Base-by-base conservation (phyloP, 64 coral and sea anemone species). In the Pocillopora verrucosa region DNA sequence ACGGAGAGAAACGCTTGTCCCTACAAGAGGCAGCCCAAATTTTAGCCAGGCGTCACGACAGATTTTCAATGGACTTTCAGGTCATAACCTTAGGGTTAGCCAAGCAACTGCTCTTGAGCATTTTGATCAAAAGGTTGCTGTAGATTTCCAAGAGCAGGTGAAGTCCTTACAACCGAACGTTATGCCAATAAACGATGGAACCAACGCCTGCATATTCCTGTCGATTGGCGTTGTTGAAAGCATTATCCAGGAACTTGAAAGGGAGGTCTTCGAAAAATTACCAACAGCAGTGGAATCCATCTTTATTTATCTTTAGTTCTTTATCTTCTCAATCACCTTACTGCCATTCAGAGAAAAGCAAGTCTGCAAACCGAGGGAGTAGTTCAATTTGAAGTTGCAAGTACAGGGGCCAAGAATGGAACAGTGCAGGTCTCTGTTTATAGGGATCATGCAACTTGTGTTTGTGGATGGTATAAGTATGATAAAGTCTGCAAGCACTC, bases 181-280 rank as follows among this genome's bases (percentile, higher is more conserved):
- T 51, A 36, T 1, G 1, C 36, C 36, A 19, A 1, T 10, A 10
- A 82, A 77, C 65, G 92, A 94, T 13, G 88, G 80, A 35, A 90
- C 88, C 5, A 94, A 94, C 63, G 65, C 58, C 6, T 90, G 87
- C 67, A 63, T 75, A 45, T 90, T 94, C 30, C 22, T 90, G 19
- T 86, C 68, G 65, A 75, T 92, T 20, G 58, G 60, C 11, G 56
- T 91, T 15, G 60, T 75, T 7, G 82, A 92, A 34, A 37, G 34
- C 13, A 63, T 92, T 26, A 41, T 78, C 5, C 13, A 20, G 13
- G 72, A 69, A 10, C 0, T 16, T 1, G 38, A 63, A 24, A 63
- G 22, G 25, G 58, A 57, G n/a, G 65, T 77, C 36, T 76, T 62
- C n/a, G 59, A n/a, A 26, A 58, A 80, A 11, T 80, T 80, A 24